Evolutionary conservation across 2,797 vertebrate genomes (phyloP).

Genomic region (Eupleurogrammus muticus): DNA sequence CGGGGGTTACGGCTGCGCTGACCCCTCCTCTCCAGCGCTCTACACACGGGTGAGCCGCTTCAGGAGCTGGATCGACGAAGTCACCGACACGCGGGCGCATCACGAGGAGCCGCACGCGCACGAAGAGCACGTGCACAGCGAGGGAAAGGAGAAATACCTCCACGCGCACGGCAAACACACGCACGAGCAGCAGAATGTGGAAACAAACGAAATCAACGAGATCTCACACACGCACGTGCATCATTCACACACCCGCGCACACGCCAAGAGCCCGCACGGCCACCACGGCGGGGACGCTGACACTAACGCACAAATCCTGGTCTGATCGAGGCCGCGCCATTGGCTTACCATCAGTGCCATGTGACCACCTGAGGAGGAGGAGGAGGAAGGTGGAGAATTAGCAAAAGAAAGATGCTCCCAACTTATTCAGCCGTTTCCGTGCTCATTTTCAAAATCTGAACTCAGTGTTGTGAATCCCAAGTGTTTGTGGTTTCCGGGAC

Average conservation of each 20-base stretch:
- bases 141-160: slow-evolving; percentile 22
- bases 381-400: slow-evolving; percentile 18
- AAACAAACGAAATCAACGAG: slow-evolving; percentile 52
- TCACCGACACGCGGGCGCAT: slow-evolving; percentile 54
- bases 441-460: slow-evolving; percentile 50
- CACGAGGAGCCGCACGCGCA: background rate
- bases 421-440: slow-evolving; percentile 36
- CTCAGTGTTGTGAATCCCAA: slow-evolving; percentile 46
- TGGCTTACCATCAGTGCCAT: slow-evolving; percentile 78
- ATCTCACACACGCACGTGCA: slow-evolving; percentile 45
- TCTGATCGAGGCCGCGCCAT: slow-evolving; percentile 63
- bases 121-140: background rate
- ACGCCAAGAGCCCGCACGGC: slow-evolving; percentile 34
- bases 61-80: slow-evolving; percentile 89
- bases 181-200: slow-evolving; percentile 14
- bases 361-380: slow-evolving; percentile 55
- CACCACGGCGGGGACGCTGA: slow-evolving; percentile 28
- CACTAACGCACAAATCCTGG: slow-evolving; percentile 51
- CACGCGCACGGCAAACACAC: slow-evolving; percentile 29
- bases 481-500: too few species aligned
- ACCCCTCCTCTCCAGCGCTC: slow-evolving; percentile 88
- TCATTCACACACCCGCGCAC: slow-evolving; percentile 43
- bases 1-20: slow-evolving; percentile 89
- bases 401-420: slow-evolving; percentile 36
- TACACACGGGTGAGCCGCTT: slow-evolving; percentile 92